Conservation (phyloP, 2,797 vertebrate species). For the Sebastes baramenuke region DNA sequence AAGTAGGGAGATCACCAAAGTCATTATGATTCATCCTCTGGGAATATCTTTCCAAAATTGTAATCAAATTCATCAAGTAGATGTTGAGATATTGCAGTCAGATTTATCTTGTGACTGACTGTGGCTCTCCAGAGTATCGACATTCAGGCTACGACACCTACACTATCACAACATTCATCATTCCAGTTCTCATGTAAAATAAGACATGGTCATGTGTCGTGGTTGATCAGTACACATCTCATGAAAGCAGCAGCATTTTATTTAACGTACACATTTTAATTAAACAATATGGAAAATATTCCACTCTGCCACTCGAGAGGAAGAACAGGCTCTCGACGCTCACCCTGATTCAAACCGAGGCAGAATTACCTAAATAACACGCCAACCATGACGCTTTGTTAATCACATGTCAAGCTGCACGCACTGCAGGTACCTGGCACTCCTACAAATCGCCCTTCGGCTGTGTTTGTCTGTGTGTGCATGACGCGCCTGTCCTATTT, state of each 20-base stretch:
- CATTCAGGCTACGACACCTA: not conserved
- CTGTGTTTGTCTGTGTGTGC: conserved; percentile 15
- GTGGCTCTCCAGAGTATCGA: not conserved
- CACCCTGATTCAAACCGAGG: conserved; percentile 26
- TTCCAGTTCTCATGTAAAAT: not conserved
- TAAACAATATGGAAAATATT: not conserved
- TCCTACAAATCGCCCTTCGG: conserved; percentile 17
- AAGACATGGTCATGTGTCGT: not conserved
- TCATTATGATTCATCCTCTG: not conserved
- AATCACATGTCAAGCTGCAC: conserved; percentile 51
- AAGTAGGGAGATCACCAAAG: not conserved
- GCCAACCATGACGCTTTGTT: conserved; percentile 32
- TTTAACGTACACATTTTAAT: not conserved
- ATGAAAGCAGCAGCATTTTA: not conserved
- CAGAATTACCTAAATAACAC: conserved; percentile 21
- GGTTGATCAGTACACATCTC: not conserved
- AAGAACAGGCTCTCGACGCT: conserved; percentile 30
- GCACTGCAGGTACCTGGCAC: conserved; percentile 39
- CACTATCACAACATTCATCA: not conserved
- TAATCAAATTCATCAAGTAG: not conserved
- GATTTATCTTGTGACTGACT: not conserved
- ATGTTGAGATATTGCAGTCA: not conserved
- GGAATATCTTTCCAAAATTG: not conserved
- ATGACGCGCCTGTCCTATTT: conserved; percentile 41
- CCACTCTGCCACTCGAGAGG: not conserved